Evolutionary conservation across 2,113 vertebrate species (phyloP), one percentile per base, ranked within the genome.

Genomic region (Myanophis thanlyinensis): DNA sequence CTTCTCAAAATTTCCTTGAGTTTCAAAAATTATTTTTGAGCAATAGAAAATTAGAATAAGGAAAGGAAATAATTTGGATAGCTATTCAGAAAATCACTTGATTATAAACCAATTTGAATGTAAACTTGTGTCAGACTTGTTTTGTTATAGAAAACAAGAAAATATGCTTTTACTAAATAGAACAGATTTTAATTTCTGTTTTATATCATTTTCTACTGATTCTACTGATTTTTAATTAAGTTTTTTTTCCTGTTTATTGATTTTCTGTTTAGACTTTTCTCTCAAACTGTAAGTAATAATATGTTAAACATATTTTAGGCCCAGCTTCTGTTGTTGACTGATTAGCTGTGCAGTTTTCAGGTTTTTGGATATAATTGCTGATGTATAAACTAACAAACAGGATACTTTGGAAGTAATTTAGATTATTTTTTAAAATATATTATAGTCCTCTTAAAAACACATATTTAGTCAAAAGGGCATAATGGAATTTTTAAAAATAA

Each of bases 351-450:
- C 23, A 22, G 30, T 35, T 49, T 11, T 85, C 11, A 54, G 48
- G 20, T 27, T 67, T 89, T 11, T 1, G 46, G 80, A 25, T 91
- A 44, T 85, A 5, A 6, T 88, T 94, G 88, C n/a, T 92, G n/a
- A 90, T 93, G 44, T 44, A 4, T 30, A 22, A 30, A 9, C 47
- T 92, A 59, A 0, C 0, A 87, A 85, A 23, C 2, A 48, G 59
- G 49, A 93, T 89, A 20, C 30, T 22, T 30, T 90, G 46, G 46
- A 89, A 8, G 2, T 0, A 0, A 27, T 67, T 67, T 67, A n/a
- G 56, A 8, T 59, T 40, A 15, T 92, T 93, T 93, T 59, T 52
- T 73, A 15, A 15, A 27, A 47, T 52, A 73, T 52, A 87, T 46
- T 27, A 15, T 62, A 27, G 23, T n/a, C 62, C 3, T 35, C 30